Percentiles rank a stretch among this genome's conserved stretches.
Evolutionary conservation across 64 coral and sea anemone species (phyloP).

Genomic region (Hydrozoanthus tunicans): DNA sequence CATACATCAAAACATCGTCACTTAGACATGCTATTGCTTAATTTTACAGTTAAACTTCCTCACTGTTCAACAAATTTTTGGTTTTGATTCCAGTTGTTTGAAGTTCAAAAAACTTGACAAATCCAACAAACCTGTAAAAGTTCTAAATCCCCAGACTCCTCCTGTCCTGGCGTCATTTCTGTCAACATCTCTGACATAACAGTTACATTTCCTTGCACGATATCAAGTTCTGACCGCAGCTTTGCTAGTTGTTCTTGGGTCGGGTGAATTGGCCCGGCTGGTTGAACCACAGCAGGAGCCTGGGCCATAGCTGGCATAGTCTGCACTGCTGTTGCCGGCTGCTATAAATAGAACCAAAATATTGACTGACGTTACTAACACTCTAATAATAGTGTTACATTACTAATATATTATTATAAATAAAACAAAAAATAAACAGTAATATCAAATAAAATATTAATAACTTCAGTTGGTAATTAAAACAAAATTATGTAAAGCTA

Average conservation of each 20-base stretch:
- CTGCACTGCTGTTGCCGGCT: not conserved
- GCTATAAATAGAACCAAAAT: not conserved
- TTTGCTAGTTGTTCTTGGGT: conserved; percentile 93
- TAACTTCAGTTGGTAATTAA: too few species aligned
- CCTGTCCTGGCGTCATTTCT: conserved; percentile 86
- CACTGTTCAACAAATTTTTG: too few species aligned
- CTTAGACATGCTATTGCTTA: too few species aligned
- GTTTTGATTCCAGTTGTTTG: too few species aligned
- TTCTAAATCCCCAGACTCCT: conserved; percentile 80
- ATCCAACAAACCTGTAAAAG: conserved; percentile 72
- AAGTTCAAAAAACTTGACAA: not conserved
- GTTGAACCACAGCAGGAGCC: conserved; percentile 22
- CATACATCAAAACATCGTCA: too few species aligned
- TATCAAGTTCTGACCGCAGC: conserved; percentile 90
- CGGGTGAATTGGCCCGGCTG: conserved; percentile 67
- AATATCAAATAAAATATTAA: too few species aligned
- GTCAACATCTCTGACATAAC: conserved; percentile 99
- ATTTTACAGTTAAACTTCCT: too few species aligned
- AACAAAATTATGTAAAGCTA: too few species aligned
- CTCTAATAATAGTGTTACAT: too few species aligned
- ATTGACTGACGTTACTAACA: not conserved
- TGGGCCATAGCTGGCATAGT: conserved; percentile 17
- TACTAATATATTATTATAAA: not conserved
- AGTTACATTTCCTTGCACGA: conserved; percentile 88
- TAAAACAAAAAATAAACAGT: too few species aligned